Conservation (phyloP, 2,888 invertebrate species). For the Pantelozetes paolii region DNA sequence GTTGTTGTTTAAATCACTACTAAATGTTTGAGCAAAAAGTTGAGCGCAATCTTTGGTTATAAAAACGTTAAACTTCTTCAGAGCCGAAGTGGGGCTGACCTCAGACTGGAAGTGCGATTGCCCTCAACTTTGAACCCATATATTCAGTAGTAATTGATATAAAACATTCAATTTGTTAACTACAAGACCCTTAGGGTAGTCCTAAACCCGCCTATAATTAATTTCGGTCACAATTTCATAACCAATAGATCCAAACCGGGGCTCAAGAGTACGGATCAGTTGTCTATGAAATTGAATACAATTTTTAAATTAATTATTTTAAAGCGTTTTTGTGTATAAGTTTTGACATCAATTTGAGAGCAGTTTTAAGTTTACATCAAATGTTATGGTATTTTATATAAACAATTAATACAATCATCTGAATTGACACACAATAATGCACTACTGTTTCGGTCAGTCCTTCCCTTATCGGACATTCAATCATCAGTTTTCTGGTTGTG, state of each 20-base stretch:
- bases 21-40: constrained; percentile 18
- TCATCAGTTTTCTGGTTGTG: not conserved
- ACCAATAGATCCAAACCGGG: not conserved
- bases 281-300: not conserved
- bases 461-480: too few relatives aligned
- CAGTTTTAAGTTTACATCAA: constrained; percentile 33
- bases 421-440: constrained; percentile 28
- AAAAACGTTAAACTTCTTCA: constrained; percentile 19
- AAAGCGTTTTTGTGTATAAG: constrained; percentile 23
- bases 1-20: constrained; percentile 18
- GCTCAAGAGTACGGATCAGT: not conserved
- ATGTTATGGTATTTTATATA: constrained; percentile 28
- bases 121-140: not conserved
- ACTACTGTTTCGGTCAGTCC: constrained; percentile 5
- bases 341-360: constrained; percentile 31
- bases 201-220: constrained; percentile 22
- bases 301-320: constrained; percentile 6
- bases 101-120: constrained; percentile 7
- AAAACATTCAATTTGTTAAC: constrained; percentile 35
- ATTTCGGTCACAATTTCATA: not conserved
- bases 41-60: constrained; percentile 21
- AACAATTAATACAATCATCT: constrained; percentile 32
- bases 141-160: constrained; percentile 21
- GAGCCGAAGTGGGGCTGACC: constrained; percentile 29
- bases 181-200: constrained; percentile 24